Conservation (phyloP, 92 coral and sea anemone genomes). For the Metridium senile region DNA sequence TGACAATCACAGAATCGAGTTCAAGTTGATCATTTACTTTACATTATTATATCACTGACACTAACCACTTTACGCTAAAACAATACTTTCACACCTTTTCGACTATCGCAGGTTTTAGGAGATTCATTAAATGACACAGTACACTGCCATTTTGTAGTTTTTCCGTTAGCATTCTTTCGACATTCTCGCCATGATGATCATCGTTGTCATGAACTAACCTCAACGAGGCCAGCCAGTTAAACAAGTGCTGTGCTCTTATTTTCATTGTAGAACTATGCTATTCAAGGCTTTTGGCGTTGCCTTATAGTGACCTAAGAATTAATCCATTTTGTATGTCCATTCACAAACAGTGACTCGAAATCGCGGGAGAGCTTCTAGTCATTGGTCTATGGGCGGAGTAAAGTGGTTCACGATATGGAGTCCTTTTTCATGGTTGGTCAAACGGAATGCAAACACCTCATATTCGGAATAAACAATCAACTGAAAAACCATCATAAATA, state of each 20-base stretch:
- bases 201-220: slow-evolving; percentile 50
- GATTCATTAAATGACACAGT: slow-evolving; percentile 74
- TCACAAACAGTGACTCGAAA: neutral
- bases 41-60: slow-evolving; percentile 45
- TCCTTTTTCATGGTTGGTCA: slow-evolving; percentile 17
- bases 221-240: slow-evolving; percentile 63
- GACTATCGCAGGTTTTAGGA: slow-evolving; percentile 70
- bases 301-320: neutral
- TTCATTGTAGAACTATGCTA: slow-evolving; percentile 18
- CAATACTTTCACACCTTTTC: slow-evolving; percentile 60
- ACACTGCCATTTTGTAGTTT: slow-evolving; percentile 64
- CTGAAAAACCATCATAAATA: neutral
- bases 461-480: slow-evolving; percentile 18
- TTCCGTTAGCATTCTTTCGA: slow-evolving; percentile 42
- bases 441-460: slow-evolving; percentile 33
- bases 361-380: slow-evolving; percentile 5
- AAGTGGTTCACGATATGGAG: neutral
- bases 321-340: slow-evolving; percentile 1
- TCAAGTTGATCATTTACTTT: slow-evolving; percentile 51
- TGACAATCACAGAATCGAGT: slow-evolving; percentile 21
- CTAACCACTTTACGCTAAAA: slow-evolving; percentile 23
- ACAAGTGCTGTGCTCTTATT: slow-evolving; percentile 27
- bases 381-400: slow-evolving; percentile 15
- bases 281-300: neutral
- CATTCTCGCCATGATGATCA: slow-evolving; percentile 36